Conservation (phyloP, 1,140 invertebrate genomes). For the Halesus radiatus region DNA sequence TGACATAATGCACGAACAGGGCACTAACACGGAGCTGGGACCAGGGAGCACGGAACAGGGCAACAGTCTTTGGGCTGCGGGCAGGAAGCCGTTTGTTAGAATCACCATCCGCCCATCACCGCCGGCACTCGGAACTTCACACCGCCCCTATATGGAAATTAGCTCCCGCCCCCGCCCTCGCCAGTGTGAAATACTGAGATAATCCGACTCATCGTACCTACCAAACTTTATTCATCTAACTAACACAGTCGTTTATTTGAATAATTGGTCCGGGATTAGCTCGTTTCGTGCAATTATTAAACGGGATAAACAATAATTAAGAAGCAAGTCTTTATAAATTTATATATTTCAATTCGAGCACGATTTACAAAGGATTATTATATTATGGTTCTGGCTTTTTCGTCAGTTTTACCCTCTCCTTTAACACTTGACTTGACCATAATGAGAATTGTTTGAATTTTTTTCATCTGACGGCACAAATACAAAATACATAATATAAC, state of each 20-base stretch:
- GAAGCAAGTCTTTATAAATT: too few relatives aligned
- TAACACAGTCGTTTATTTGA: constrained; percentile 15
- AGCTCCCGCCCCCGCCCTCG: not conserved
- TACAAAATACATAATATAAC: too few relatives aligned
- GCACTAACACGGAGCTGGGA: too few relatives aligned
- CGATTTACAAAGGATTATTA: too few relatives aligned
- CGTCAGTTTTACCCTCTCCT: too few relatives aligned
- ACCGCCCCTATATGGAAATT: constrained; percentile 28
- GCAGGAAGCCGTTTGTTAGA: constrained; percentile 31
- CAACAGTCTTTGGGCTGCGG: not conserved
- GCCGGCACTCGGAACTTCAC: constrained; percentile 35
- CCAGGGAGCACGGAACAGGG: not conserved
- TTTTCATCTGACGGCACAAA: too few relatives aligned
- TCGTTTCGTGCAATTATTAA: not conserved
- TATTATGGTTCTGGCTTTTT: too few relatives aligned
- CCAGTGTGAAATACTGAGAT: constrained; percentile 5
- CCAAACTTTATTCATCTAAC: not conserved
- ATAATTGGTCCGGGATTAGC: constrained; percentile 4
- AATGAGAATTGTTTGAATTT: too few relatives aligned
- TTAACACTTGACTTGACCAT: too few relatives aligned
- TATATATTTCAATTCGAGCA: too few relatives aligned
- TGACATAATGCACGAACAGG: constrained; percentile 5
- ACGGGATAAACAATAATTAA: not conserved
- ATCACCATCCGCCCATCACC: constrained; percentile 30
- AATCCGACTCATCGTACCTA: not conserved